These are phyloP conservation scores for Piprites chloris DNA, from an alignment of 2,113 vertebrate species.

Conservation along the genomic window DNA sequence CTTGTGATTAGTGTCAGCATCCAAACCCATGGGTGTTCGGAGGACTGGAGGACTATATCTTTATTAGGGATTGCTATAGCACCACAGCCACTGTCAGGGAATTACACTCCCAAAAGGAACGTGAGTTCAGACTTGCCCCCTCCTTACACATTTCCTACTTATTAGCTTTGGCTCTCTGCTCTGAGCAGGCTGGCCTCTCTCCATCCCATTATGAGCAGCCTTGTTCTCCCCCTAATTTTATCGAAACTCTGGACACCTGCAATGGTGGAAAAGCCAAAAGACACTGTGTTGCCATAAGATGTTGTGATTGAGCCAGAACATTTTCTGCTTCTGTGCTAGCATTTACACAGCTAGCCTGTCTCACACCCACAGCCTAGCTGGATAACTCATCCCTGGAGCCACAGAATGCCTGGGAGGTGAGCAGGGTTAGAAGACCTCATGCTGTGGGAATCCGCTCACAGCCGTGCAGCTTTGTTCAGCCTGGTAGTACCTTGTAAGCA, in stretches of 20 bases:
- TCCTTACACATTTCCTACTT: neutral
- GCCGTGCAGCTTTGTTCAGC: neutral
- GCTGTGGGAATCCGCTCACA: fast-evolving
- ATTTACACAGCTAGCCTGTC: neutral
- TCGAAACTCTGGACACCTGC: neutral
- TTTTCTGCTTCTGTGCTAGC: neutral
- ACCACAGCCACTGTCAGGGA: neutral
- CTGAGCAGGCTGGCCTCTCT: neutral
- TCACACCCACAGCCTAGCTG: neutral
- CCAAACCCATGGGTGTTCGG: neutral
- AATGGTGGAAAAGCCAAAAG: neutral
- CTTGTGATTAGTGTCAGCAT: neutral
- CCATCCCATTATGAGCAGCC: neutral
- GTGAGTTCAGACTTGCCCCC: neutral
- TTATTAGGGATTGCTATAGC: neutral
- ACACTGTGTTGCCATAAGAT: neutral
- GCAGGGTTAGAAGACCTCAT: neutral
- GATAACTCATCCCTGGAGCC: neutral
- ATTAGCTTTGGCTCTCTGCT: neutral
- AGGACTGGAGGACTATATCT: neutral
- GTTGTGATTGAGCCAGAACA: neutral
- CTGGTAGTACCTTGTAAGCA: neutral
- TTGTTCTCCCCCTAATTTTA: neutral
- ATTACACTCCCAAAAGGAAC: neutral
- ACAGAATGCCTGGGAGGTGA: neutral